Base-by-base conservation (phyloP, 2,113 vertebrate genomes). In the Ariopsis seemanni region DNA sequence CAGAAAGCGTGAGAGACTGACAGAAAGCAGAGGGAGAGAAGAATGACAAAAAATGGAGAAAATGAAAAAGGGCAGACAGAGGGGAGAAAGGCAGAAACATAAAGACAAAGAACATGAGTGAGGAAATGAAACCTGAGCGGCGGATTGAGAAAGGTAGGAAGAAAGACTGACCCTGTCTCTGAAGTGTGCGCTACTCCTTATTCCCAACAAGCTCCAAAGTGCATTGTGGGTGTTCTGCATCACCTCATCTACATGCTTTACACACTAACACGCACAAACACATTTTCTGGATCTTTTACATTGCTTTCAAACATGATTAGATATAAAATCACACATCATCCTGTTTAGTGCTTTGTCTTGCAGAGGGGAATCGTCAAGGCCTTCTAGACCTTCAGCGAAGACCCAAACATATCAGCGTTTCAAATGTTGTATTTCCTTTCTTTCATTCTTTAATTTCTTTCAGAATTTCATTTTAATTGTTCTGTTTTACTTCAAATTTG, bases 51-150 rank as follows among this genome's bases (percentile, higher is more conserved):
- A 74, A 85, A 74, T 1, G 48, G 11, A 74, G 20, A 74, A 72
- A 74, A 57, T 25, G 30, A 25, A 34, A 71, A 57, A 58, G 67
- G 12, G n/a, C 62, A 27, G 62, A 42, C 17, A 53, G 50, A 60
- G 2, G 11, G 30, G 5, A n/a, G 69, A 74, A 58, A 72, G 53
- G 34, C 48, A 62, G 27, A 60, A 27, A n/a, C 55, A 91, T 92
- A 85, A 84, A 90, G 89, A 91, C 86, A n/a, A 72, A 85, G 87
- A 78, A 48, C 22, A 18, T n/a, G 34, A 50, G 55, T 48, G 30
- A 60, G 53, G 7, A 58, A 84, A 22, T 42, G 42, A 80, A 22
- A 63, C 52, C 22, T 25, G 67, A 82, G 71, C 50, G 11, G 82
- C 10, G 69, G 58, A 22, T 9, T 27, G 15, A 74, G 75, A 30